These are phyloP conservation scores for Cyaniris semiargus DNA, from an alignment of 2,888 invertebrate species.

Conservation along the genomic window DNA sequence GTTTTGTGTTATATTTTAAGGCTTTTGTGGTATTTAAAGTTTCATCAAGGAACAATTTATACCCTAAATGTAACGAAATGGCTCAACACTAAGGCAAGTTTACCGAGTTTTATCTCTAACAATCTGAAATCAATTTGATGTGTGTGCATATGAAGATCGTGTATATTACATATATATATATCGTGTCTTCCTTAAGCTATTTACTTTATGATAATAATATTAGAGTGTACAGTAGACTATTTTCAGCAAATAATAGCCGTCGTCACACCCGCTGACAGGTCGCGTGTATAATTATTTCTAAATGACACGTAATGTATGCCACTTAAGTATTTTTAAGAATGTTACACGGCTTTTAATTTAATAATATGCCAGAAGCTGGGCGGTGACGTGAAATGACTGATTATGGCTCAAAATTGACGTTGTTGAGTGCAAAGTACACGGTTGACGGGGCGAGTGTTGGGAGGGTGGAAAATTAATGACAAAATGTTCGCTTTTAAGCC, in stretches of 20 bases:
- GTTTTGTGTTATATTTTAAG: too few relatives aligned
- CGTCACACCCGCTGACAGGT: not conserved
- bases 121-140: too few relatives aligned
- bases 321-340: conserved; percentile 2
- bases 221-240: too few relatives aligned
- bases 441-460: not conserved
- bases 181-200: too few relatives aligned
- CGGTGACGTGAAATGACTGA: conserved; percentile 27
- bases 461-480: conserved; percentile 20
- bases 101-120: too few relatives aligned
- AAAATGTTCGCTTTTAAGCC: conserved; percentile 22
- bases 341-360: conserved; percentile 21
- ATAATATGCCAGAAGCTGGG: conserved; percentile 20
- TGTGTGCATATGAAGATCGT: too few relatives aligned
- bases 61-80: too few relatives aligned
- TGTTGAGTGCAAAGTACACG: conserved; percentile 29
- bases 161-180: too few relatives aligned
- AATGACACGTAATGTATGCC: not conserved
- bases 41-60: too few relatives aligned
- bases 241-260: not conserved
- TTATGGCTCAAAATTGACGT: conserved; percentile 17
- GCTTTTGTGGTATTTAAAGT: too few relatives aligned
- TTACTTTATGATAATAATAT: too few relatives aligned
- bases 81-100: too few relatives aligned
- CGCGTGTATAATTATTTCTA: not conserved